Conservation (phyloP, 2,888 invertebrate species). For the Cyclophora punctaria region DNA sequence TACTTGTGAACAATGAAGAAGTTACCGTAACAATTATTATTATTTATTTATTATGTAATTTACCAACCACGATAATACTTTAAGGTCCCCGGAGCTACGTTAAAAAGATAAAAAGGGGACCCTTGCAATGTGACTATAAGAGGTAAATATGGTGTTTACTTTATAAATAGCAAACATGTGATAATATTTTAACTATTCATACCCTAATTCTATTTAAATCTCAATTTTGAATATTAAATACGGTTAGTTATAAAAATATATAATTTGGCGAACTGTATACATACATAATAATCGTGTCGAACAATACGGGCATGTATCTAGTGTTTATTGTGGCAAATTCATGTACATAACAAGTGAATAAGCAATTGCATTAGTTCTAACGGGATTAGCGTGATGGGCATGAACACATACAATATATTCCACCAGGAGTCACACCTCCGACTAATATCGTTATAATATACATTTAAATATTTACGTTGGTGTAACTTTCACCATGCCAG, state of each 20-base stretch:
- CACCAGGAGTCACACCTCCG: conserved; percentile 8
- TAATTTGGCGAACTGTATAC: conserved; percentile 65
- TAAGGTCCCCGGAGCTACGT: conserved; percentile 33
- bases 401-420: conserved; percentile 14
- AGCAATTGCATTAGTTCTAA: conserved; percentile 14
- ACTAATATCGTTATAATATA: conserved; percentile 5
- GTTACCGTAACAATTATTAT: conserved; percentile 32
- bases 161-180: conserved; percentile 39
- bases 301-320: conserved; percentile 44
- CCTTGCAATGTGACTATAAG: conserved; percentile 36
- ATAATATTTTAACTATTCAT: conserved; percentile 31
- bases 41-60: conserved; percentile 30
- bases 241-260: conserved; percentile 51
- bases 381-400: conserved; percentile 15
- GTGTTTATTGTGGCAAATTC: conserved; percentile 52
- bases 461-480: conserved; percentile 5
- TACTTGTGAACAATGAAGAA: conserved; percentile 44
- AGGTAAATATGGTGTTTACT: conserved; percentile 46
- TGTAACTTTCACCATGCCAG: conserved; percentile 19
- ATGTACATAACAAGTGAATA: conserved; percentile 36
- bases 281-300: conserved; percentile 31
- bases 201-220: conserved; percentile 49
- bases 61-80: conserved; percentile 27
- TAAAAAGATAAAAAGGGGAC: conserved; percentile 35
- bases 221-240: conserved; percentile 56